These are phyloP conservation scores for Amblyopsis hoosieri DNA, from an alignment of 2,797 vertebrate genomes.

Conservation along the genomic window DNA sequence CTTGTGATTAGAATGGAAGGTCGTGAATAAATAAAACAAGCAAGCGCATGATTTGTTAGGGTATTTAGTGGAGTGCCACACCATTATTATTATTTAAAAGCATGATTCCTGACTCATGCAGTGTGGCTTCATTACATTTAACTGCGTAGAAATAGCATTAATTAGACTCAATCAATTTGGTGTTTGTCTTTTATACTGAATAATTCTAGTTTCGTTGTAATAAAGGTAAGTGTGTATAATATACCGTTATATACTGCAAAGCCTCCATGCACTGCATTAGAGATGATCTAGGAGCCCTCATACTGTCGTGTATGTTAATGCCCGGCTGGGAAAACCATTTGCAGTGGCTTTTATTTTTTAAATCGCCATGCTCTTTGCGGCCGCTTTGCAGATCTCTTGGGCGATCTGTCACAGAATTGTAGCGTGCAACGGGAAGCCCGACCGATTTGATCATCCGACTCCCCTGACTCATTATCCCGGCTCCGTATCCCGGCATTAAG, in stretches of 20 bases:
- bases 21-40: neutral
- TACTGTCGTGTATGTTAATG: neutral
- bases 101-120: neutral
- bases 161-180: neutral
- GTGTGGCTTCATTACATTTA: neutral
- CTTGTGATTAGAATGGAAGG: neutral
- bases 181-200: neutral
- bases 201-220: neutral
- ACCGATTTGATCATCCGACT: neutral
- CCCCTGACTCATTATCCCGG: conserved; percentile 9
- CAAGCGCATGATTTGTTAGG: too few relatives aligned
- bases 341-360: neutral
- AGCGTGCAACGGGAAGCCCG: neutral
- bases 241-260: neutral
- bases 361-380: neutral
- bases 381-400: neutral
- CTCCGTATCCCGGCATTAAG: conserved; percentile 12
- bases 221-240: neutral
- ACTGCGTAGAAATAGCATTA: neutral
- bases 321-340: neutral
- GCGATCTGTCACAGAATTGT: neutral
- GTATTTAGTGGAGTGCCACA: too few relatives aligned
- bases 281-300: neutral
- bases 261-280: neutral
- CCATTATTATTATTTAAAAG: neutral